phyloP scores from a whole-genome alignment of 2,888 invertebrate genomes.

The Orthosia cruda region DNA sequence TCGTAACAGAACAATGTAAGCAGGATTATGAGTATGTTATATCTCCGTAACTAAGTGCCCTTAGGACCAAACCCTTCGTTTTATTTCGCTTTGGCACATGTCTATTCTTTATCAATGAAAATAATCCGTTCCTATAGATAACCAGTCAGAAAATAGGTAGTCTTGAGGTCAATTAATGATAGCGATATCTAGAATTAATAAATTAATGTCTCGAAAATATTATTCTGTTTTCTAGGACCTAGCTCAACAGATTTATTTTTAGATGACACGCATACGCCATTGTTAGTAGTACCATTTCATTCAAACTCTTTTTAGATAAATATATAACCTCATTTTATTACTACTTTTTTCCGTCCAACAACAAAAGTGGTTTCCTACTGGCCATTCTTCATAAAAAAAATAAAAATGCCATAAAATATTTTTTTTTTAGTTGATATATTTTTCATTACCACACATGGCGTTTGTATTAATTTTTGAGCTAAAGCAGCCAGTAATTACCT shows the following conservation, averaged over 20 bases:
- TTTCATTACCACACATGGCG: background rate
- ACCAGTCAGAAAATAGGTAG: too few species aligned
- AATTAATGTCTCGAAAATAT: too few species aligned
- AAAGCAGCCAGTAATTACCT: background rate
- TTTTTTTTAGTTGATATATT: background rate
- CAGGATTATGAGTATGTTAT: background rate
- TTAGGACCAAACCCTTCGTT: background rate
- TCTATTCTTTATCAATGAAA: background rate
- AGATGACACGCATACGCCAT: too few species aligned
- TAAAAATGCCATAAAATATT: background rate
- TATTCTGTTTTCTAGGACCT: too few species aligned
- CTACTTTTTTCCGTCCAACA: background rate
- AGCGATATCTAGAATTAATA: too few species aligned
- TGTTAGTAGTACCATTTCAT: too few species aligned
- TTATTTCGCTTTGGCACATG: background rate
- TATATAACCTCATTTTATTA: background rate
- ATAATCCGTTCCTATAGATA: too few species aligned
- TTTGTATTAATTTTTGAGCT: background rate
- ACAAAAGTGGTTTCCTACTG: background rate
- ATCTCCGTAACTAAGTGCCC: background rate
- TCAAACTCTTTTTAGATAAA: too few species aligned
- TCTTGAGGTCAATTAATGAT: too few species aligned
- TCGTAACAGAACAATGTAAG: background rate
- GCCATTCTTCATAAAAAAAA: background rate
- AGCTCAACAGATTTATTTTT: too few species aligned